These are phyloP conservation scores for Ornithoptera alexandrae DNA, from an alignment of 2,888 invertebrate species.

Conservation along the genomic window DNA sequence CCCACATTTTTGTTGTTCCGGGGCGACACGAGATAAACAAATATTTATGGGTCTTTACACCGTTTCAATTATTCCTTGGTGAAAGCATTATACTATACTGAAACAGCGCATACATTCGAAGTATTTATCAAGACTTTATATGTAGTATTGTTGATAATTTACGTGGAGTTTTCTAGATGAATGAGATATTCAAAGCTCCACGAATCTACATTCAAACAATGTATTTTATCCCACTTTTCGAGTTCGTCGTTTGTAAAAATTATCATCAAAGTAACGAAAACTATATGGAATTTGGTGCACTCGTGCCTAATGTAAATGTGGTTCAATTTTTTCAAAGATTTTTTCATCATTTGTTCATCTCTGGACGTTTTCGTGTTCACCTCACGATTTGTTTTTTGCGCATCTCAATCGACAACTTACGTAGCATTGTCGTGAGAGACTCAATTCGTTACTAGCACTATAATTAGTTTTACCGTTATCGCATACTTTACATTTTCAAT, in stretches of 20 bases:
- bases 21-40: conserved; percentile 34
- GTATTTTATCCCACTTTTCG: too few relatives aligned
- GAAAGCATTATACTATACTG: conserved; percentile 27
- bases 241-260: neutral
- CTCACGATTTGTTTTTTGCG: conserved; percentile 68
- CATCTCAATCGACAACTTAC: conserved; percentile 55
- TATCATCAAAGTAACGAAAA: neutral
- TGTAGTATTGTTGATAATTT: neutral
- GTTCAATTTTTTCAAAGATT: conserved; percentile 19
- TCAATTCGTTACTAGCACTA: conserved; percentile 68
- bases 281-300: neutral
- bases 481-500: conserved; percentile 63
- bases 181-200: too few relatives aligned
- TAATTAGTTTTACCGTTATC: conserved; percentile 74
- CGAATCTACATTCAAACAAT: too few relatives aligned
- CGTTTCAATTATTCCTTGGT: conserved; percentile 30
- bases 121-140: neutral
- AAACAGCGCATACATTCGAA: neutral
- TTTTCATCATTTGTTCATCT: conserved; percentile 16
- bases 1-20: conserved; percentile 39
- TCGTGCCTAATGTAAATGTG: neutral
- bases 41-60: conserved; percentile 36
- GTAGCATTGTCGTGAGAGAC: conserved; percentile 64
- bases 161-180: neutral
- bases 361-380: conserved; percentile 51